Base-by-base conservation (phyloP, 2,113 vertebrate genomes). In the Microcebus jonahi region DNA sequence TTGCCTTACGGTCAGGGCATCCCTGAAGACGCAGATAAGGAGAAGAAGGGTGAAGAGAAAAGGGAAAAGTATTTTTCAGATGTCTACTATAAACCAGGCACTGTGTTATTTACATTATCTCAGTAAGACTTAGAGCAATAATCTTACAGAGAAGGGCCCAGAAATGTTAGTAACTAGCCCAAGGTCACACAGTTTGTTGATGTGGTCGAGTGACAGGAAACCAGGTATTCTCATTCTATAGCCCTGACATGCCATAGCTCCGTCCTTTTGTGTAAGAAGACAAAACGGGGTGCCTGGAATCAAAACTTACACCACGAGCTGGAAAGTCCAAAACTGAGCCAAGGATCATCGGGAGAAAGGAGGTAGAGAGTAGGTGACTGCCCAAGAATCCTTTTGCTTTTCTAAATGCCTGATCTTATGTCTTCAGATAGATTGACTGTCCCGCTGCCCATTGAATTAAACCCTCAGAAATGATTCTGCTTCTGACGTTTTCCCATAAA, bases 401-500 rank as follows among this genome's bases (percentile, higher is more conserved):
- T 88, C 31, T 61, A 31, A 45, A 31, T 25, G n/a, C 45, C 25
- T 75, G 31, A 8, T 20, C 23, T 65, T 88, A n/a, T 21, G 48
- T 65, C 63, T 91, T 83, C 55, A 50, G 61, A 31, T 23, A 36
- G 31, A 61, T 34, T 18, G 45, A 29, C 13, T n/a, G 18, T 65
- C 13, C 50, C 36, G 45, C 53, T 36, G 23, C 23, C 23, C 53
- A 57, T 1, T 53, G 59, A 77, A 27, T 4, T 23, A 29, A 50
- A 61, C 20, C 59, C 61, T 63, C 50, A 57, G 67, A 94, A 91
- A 90, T 73, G 89, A 42, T 27, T 39, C 65, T 53, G 39, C 20
- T 75, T 21, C 67, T 73, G 83, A 83, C 34, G 45, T n/a, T 70
- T 82, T 31, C 90, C 67, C 67, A 77, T 85, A 88, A 88, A 92